Evolutionary conservation across 2,113 vertebrate species (phyloP).

Genomic region (Himantopus leucocephalus): DNA sequence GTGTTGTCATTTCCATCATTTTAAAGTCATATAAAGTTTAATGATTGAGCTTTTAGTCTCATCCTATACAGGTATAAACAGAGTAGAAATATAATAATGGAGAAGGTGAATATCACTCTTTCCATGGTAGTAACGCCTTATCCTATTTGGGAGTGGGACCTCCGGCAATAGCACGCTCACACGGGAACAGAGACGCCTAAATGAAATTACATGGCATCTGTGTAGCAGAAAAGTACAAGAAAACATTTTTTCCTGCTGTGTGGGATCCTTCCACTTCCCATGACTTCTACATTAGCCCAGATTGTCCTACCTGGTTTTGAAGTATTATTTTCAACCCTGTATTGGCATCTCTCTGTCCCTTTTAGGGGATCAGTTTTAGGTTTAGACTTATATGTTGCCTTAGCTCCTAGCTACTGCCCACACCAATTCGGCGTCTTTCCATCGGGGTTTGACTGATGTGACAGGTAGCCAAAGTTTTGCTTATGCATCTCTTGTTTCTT

Average conservation of each 20-base stretch:
- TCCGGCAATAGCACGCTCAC: neutral
- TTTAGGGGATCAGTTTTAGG: neutral
- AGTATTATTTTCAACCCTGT: neutral
- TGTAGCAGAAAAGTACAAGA: neutral
- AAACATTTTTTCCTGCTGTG: neutral
- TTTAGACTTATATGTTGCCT: neutral
- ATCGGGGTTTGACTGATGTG: neutral
- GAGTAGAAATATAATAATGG: neutral
- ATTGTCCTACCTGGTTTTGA: neutral
- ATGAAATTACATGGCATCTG: neutral
- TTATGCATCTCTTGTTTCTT: neutral
- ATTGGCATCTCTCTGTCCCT: neutral
- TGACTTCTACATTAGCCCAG: neutral
- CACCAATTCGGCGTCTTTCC: neutral
- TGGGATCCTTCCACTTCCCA: neutral
- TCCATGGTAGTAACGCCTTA: neutral
- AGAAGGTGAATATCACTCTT: neutral
- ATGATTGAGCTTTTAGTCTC: neutral
- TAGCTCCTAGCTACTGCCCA: neutral
- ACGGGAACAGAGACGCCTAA: neutral
- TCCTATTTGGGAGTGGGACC: neutral
- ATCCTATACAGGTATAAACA: neutral
- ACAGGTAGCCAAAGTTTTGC: neutral
- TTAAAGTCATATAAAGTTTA: neutral
- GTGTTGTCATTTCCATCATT: neutral